These are phyloP conservation scores for Proteles cristata DNA, from an alignment of 2,113 vertebrate species.

Conservation along the genomic window DNA sequence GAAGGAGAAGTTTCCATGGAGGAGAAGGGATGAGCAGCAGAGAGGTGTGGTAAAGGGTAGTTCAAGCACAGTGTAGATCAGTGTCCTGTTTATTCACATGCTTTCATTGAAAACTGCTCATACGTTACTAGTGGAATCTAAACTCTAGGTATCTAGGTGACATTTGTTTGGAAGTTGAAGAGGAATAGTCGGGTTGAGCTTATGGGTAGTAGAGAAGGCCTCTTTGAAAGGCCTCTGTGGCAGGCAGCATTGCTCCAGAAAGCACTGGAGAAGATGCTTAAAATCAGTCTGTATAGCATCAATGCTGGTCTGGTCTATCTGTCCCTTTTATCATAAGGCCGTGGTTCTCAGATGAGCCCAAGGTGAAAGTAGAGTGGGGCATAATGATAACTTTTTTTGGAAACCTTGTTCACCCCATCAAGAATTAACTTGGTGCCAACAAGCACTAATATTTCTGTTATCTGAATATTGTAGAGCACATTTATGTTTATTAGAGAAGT, in stretches of 20 bases:
- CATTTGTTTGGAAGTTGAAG: neutral
- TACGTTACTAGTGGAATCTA: neutral
- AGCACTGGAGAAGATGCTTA: neutral
- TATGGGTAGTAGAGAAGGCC: neutral
- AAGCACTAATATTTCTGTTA: neutral
- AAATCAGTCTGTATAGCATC: neutral
- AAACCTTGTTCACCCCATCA: neutral
- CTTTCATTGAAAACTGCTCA: neutral
- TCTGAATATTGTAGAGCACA: neutral
- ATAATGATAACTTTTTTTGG: neutral
- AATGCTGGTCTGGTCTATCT: neutral
- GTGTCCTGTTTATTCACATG: neutral
- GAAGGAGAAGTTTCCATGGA: neutral
- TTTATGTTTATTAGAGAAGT: neutral
- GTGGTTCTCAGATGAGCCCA: neutral
- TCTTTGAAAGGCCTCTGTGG: neutral
- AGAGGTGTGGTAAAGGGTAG: neutral
- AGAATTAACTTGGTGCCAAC: neutral
- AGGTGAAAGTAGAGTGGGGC: neutral
- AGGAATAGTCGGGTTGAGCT: neutral
- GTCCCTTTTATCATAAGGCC: neutral
- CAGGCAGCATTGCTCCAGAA: neutral
- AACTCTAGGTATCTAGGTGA: neutral
- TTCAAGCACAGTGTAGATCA: neutral
- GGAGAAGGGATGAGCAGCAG: neutral